These are phyloP conservation scores for Ochotona princeps DNA, from an alignment of 2,113 vertebrate genomes.

Conservation along the genomic window DNA sequence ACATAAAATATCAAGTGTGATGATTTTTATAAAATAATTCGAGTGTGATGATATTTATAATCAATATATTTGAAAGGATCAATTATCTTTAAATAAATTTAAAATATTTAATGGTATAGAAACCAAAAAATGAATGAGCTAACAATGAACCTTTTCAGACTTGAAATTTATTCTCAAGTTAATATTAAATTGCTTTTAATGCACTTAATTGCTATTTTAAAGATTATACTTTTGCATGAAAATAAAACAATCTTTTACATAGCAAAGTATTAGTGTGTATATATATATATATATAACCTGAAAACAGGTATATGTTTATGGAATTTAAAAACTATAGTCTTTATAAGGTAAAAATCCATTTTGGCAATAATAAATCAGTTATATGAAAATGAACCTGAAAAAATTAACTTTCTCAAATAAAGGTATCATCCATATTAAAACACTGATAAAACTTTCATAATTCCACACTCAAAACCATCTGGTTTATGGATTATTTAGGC, in stretches of 20 bases:
- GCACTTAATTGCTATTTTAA: background rate
- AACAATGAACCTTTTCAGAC: background rate
- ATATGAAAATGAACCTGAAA: background rate
- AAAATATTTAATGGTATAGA: background rate
- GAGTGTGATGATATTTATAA: background rate
- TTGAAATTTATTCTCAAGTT: background rate
- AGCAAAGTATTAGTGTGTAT: background rate
- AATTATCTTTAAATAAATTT: background rate
- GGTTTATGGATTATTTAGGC: background rate
- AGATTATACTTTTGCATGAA: background rate
- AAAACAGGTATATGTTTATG: background rate
- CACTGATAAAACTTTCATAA: background rate
- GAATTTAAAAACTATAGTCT: background rate
- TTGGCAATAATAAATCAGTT: background rate
- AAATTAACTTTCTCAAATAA: background rate
- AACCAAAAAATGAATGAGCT: background rate
- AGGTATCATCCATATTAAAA: background rate
- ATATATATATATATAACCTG: no score
- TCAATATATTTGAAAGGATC: background rate
- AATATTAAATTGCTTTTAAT: background rate
- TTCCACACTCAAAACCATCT: background rate
- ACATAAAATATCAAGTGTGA: slow-evolving; percentile 16
- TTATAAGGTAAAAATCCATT: background rate
- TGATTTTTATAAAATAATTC: slow-evolving; percentile 26
- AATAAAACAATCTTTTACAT: background rate